Evolutionary conservation across 2,113 vertebrate genomes (phyloP), one percentile per base, ranked within the genome.

Genomic region (Rattus rattus): DNA sequence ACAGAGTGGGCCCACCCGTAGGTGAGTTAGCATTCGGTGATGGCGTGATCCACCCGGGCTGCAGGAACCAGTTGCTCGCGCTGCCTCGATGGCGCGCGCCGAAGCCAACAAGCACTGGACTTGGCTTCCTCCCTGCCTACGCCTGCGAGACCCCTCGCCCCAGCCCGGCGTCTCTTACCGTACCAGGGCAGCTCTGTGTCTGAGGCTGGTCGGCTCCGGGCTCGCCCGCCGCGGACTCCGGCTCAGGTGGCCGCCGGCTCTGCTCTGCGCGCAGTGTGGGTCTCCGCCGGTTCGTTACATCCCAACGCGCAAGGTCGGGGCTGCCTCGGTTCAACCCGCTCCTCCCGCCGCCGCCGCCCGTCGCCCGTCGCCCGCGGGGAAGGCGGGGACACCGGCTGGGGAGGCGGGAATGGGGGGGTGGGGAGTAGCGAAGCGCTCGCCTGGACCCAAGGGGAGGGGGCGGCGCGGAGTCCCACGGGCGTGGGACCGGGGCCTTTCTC

Each of bases 321-420:
- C 90, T 72, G 95, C 96, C 63, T 77, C 90, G 12, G 88, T 94
- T 89, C 81, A 94, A 94, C 92, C 96, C 95, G 93, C 95, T 97
- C 86, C 97, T 95, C 97, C 96, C 7, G 97, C 94, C 47, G 97
- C 94, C 47, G 85, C 95, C 52, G 65, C 85, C 81, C 65, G 97
- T 91, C 87, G 90, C 97, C 95, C 94, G 97, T 95, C 61, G 97
- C 97, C 95, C 90, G 96, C 93, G 96, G 95, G 97, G 96, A 97
- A 97, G 97, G 97, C 98, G 96, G 97, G 97, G 97, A 97, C 96
- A 97, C 96, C 17, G 96, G 87, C 90, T 69, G 49, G 94, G 97
- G 96, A 97, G 97, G 97, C 97, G 97, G 98, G 97, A 97, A 96
- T 97, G 87, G 87, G 87, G 36, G 95, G 98, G 94, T 97, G 96